phyloP scores from a whole-genome alignment of 2,113 vertebrate genomes.

The Labeo catla region DNA sequence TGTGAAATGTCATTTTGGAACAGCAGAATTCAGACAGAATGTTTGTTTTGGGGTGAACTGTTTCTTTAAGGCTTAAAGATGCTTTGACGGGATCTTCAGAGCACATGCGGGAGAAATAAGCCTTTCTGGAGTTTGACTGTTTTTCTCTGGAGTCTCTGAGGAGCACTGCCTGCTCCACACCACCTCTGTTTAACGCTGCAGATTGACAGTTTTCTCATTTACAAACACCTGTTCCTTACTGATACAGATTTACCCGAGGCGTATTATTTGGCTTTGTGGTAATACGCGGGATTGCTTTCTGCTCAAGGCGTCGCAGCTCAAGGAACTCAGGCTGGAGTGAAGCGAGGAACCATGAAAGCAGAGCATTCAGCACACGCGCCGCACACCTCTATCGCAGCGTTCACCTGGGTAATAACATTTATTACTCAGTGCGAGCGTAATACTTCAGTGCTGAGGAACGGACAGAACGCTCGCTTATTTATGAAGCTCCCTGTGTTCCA shows the following conservation, averaged over 20 bases:
- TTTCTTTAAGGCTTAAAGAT: neutral
- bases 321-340: neutral
- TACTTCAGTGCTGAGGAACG: conserved; percentile 61
- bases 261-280: conserved; percentile 28
- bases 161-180: neutral
- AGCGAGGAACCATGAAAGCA: conserved; percentile 8
- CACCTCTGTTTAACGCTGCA: neutral
- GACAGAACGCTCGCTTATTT: conserved; percentile 70
- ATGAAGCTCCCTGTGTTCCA: conserved; percentile 71
- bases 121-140: neutral
- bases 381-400: conserved; percentile 40
- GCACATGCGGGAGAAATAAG: neutral
- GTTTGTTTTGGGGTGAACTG: neutral
- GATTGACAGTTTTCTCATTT: conserved; percentile 27
- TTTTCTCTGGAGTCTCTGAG: neutral
- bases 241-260: conserved; percentile 5
- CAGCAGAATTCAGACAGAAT: neutral
- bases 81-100: neutral
- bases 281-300: conserved; percentile 12
- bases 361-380: neutral
- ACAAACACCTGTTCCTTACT: conserved; percentile 19
- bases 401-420: conserved; percentile 73
- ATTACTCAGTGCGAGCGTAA: conserved; percentile 60
- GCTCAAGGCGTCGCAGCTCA: conserved; percentile 1
- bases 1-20: neutral